phyloP scores from a whole-genome alignment of 2,797 vertebrate genomes.

The Megaceryle alcyon region DNA sequence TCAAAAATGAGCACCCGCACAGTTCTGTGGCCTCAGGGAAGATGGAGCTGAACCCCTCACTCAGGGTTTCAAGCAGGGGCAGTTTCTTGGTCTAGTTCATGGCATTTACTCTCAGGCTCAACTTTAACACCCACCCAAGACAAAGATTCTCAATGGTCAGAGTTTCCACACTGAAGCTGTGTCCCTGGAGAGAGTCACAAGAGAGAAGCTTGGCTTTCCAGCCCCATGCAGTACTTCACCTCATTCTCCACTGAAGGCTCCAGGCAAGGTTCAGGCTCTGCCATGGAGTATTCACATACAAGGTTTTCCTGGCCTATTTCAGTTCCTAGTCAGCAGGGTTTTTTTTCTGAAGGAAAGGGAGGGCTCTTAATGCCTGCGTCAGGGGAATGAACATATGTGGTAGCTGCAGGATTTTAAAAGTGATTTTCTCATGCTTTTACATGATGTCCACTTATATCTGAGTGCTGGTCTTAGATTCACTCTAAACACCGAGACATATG shows the following conservation, averaged over 20 bases:
- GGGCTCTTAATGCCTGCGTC: neutral
- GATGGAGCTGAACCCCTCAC: neutral
- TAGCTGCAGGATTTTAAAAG: neutral
- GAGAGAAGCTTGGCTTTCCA: neutral
- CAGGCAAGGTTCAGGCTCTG: neutral
- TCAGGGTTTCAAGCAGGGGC: neutral
- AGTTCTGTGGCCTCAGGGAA: neutral
- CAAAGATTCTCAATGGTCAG: neutral
- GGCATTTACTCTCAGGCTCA: neutral
- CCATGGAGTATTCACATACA: rapidly evolving
- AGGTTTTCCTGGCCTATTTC: neutral
- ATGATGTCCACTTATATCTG: neutral
- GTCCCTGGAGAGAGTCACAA: neutral
- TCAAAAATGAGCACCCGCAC: neutral
- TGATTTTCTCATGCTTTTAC: slow-evolving; percentile 36
- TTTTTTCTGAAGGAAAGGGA: neutral
- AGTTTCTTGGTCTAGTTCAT: rapidly evolving
- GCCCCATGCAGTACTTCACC: neutral
- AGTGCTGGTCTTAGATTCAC: neutral
- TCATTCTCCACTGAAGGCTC: neutral
- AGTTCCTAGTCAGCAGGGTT: neutral
- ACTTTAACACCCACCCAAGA: neutral
- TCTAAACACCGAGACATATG: neutral
- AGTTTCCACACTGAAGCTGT: neutral
- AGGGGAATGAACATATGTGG: neutral